Conservation (phyloP, 2,113 vertebrate species). For the Syngnathoides biaculeatus region DNA sequence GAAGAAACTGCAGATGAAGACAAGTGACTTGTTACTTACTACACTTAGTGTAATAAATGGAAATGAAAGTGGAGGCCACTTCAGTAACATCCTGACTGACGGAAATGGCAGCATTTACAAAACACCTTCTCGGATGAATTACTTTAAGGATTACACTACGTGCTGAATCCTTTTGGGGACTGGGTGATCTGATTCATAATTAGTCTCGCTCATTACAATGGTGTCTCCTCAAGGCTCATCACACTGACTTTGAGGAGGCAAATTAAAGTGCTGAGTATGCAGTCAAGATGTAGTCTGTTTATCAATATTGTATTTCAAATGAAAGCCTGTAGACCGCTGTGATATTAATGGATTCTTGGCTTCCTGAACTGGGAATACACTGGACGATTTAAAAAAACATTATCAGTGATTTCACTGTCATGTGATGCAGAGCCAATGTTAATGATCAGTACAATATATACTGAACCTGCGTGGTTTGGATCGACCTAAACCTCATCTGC, state of each 20-base stretch:
- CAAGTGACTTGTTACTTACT: too few relatives aligned
- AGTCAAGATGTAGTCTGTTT: slow-evolving; percentile 30
- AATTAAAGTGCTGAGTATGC: slow-evolving; percentile 40
- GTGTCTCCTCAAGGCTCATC: slow-evolving; percentile 74
- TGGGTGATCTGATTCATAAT: slow-evolving; percentile 72
- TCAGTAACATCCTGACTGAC: slow-evolving; percentile 29
- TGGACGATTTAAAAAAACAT: neutral
- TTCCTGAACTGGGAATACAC: neutral
- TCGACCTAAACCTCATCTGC: neutral
- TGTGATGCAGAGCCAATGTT: neutral
- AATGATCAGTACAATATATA: neutral
- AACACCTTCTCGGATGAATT: slow-evolving; percentile 58
- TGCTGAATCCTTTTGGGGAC: slow-evolving; percentile 63
- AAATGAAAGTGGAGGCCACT: slow-evolving; percentile 10
- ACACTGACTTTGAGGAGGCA: slow-evolving; percentile 61
- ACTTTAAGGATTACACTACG: slow-evolving; percentile 63
- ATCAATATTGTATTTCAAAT: slow-evolving; percentile 40
- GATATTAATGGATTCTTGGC: neutral
- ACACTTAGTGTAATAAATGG: too few relatives aligned
- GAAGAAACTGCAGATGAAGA: too few relatives aligned
- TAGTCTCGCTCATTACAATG: slow-evolving; percentile 71
- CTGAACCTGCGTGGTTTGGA: neutral
- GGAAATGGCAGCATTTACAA: slow-evolving; percentile 37
- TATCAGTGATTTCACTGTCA: neutral
- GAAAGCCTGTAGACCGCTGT: slow-evolving; percentile 15